Evolutionary conservation across 1,140 invertebrate genomes (phyloP).

Genomic region (Bombus confusus): DNA sequence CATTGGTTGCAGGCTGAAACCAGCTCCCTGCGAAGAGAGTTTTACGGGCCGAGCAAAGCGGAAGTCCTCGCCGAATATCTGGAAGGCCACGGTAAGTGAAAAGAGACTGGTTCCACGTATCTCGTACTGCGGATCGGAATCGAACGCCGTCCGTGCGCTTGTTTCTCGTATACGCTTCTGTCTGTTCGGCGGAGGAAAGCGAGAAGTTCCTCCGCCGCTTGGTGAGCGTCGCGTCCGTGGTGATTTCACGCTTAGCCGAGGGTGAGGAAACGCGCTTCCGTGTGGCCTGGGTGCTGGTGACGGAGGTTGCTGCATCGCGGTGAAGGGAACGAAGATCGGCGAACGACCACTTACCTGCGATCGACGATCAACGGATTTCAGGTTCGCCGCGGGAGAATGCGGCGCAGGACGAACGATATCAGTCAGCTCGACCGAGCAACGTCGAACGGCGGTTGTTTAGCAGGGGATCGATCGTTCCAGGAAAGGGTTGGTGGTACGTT

Average conservation of each 20-base stretch:
- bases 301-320: not conserved
- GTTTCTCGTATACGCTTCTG: too few species aligned
- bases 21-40: constrained; percentile 31
- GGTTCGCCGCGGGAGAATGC: not conserved
- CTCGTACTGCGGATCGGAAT: too few species aligned
- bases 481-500: not conserved
- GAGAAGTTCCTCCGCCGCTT: too few species aligned
- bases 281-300: too few species aligned
- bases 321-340: not conserved
- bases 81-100: constrained; percentile 63
- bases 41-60: constrained; percentile 32
- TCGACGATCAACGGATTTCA: not conserved
- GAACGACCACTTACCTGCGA: not conserved
- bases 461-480: too few species aligned
- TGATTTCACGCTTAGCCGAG: too few species aligned
- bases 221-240: too few species aligned
- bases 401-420: too few species aligned
- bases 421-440: not conserved
- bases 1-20: constrained; percentile 42
- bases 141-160: too few species aligned
- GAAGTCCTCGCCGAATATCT: constrained; percentile 49
- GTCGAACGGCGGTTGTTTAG: too few species aligned
- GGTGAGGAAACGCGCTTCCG: too few species aligned
- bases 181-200: too few species aligned
- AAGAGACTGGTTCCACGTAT: not conserved